Percentiles rank a stretch among this genome's conserved stretches.
Evolutionary conservation across 2,888 invertebrate species (phyloP).

Genomic region (Pherbina coryleti): DNA sequence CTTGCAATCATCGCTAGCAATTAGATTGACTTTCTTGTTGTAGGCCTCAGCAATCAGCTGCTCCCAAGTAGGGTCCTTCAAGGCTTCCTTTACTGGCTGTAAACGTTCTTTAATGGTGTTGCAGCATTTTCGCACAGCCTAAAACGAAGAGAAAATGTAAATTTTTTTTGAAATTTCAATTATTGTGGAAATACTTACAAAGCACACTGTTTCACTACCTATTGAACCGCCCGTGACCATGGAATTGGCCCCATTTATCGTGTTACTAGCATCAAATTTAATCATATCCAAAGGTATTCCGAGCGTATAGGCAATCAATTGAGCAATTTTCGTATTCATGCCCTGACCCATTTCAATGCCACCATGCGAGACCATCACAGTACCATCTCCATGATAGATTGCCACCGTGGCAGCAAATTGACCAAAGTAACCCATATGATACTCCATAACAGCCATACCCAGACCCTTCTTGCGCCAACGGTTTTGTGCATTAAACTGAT

Average conservation of each 20-base stretch:
- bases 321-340: conserved; percentile 77
- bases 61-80: conserved; percentile 73
- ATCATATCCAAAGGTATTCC: conserved; percentile 79
- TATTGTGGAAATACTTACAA: conserved; percentile 61
- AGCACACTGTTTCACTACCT: conserved; percentile 78
- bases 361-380: conserved; percentile 79
- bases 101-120: conserved; percentile 74
- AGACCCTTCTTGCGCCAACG: conserved; percentile 86
- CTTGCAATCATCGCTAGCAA: conserved; percentile 74
- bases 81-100: conserved; percentile 72
- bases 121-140: conserved; percentile 76
- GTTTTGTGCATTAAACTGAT: conserved; percentile 77
- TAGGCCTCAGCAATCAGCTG: conserved; percentile 73
- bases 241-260: conserved; percentile 77
- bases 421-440: conserved; percentile 72
- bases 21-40: conserved; percentile 73
- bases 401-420: conserved; percentile 75
- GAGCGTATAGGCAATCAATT: conserved; percentile 80
- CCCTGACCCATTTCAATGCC: conserved; percentile 88
- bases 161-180: too few species aligned
- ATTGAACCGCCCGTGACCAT: conserved; percentile 78
- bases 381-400: conserved; percentile 80
- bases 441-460: conserved; percentile 79
- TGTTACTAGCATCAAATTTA: conserved; percentile 76
- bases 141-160: not conserved